These are phyloP conservation scores for Fragum sueziense DNA, from an alignment of 2,888 invertebrate species.

Conservation along the genomic window DNA sequence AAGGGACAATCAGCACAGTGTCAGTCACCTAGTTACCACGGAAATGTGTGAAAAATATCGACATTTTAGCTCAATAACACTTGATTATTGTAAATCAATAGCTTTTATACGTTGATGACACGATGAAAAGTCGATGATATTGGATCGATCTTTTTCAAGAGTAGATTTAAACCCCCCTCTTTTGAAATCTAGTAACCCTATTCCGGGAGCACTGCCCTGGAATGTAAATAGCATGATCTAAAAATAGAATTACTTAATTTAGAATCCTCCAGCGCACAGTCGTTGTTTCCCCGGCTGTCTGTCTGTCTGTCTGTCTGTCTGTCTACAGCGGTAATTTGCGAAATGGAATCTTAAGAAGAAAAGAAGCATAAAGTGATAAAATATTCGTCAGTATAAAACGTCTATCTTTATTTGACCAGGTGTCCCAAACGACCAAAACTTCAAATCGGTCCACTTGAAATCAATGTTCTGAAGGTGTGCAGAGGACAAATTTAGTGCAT, in stretches of 20 bases:
- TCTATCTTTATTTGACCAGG: no score
- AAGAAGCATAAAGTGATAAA: no score
- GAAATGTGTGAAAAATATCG: not conserved
- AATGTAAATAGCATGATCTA: slow-evolving; percentile 19
- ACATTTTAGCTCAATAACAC: not conserved
- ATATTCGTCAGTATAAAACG: no score
- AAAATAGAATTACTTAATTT: slow-evolving; percentile 12
- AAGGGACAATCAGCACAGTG: not conserved
- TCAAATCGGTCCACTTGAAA: no score
- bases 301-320: slow-evolving; percentile 13
- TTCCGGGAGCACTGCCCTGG: slow-evolving; percentile 11
- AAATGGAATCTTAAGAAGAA: no score
- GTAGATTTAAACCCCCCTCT: not conserved
- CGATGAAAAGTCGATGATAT: not conserved
- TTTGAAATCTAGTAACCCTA: not conserved
- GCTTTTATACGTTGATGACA: not conserved
- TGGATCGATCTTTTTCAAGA: not conserved
- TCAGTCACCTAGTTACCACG: not conserved
- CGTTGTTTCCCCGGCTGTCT: not conserved
- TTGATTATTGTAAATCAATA: not conserved
- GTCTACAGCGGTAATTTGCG: not conserved
- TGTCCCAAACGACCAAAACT: no score
- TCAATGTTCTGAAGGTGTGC: no score
- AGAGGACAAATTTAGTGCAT: no score
- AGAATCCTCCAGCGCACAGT: not conserved